Percentiles rank a stretch among this genome's conserved stretches.
These are phyloP conservation scores for Clupea harengus DNA, from an alignment of 2,113 vertebrate species.

Conservation along the genomic window DNA sequence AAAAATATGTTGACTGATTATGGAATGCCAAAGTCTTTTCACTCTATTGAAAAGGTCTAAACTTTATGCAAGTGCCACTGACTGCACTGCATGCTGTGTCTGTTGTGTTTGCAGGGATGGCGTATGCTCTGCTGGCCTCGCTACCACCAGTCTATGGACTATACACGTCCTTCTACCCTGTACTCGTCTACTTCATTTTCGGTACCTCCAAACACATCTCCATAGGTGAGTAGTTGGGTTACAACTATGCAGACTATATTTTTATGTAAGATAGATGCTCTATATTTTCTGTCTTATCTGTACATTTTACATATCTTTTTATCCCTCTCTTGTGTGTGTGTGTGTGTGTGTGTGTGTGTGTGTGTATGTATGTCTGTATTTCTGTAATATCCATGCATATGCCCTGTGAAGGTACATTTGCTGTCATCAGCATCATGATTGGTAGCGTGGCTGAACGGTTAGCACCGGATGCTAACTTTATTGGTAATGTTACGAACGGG, in stretches of 20 bases:
- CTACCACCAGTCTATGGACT: slow-evolving; percentile 84
- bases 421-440: slow-evolving; percentile 90
- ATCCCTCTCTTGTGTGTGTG: not conserved
- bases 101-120: slow-evolving; percentile 75
- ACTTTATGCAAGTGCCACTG: not conserved
- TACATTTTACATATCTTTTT: not conserved
- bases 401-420: slow-evolving; percentile 81
- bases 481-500: slow-evolving; percentile 66
- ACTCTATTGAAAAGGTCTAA: not conserved
- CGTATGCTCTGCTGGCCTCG: slow-evolving; percentile 89
- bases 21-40: not conserved
- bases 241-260: no score
- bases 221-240: slow-evolving; percentile 72
- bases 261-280: no score
- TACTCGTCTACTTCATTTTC: slow-evolving; percentile 89
- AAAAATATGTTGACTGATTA: not conserved
- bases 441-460: slow-evolving; percentile 82
- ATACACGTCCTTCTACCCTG: slow-evolving; percentile 88
- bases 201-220: slow-evolving; percentile 93
- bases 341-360: not conserved
- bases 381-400: not conserved
- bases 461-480: slow-evolving; percentile 66
- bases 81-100: not conserved
- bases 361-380: not conserved
- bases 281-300: no score